Base-by-base conservation (phyloP, 2,888 invertebrate genomes). In the Perizoma affinitatum region DNA sequence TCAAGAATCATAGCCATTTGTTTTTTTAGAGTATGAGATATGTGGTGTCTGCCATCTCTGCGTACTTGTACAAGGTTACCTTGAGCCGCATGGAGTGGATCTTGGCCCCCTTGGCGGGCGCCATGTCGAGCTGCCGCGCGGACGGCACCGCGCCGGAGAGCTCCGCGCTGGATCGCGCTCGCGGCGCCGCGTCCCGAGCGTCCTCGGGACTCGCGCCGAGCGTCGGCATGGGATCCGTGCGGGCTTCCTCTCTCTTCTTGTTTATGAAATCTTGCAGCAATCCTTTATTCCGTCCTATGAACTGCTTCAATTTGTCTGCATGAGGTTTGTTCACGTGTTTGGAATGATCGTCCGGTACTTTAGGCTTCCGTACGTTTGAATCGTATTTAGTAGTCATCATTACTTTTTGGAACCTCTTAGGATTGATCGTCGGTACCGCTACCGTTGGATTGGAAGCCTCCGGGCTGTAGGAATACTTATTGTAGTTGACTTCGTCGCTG, bases 71-170 rank as follows among this genome's bases (percentile, higher is more conserved):
- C 3, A 22, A 6, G 4, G 22, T 34, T 65, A 84, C 86, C 76
- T 78, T 79, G 0, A 68, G 4, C 22, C 86, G 70, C 57, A 80
- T 59, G 4, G 56, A 11, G 43, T 79, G 69, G 1, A 87, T 47
- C 11, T 69, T 62, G 0, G 70, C 74, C 1, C 87, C 87, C 8
- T 63, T 71, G 0, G 86, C 88, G 0, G 84, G 80, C 8, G 83
- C 76, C 87, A 87, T 82, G 72, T 88, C 87, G 11, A 87, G 69
- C 64, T 76, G 61, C 6, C 71, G 67, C 0, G 72, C 69, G 52
- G 40, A 58, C 5, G 67, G 78, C 44, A 63, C 33, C 49, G 58
- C 53, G 50, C 41, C 8, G 22, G 51, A 8, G 42, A 10, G 10
- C 45, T 49, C 45, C 43, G 22, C 36, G 7, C 40, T 4, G 5